Evolutionary conservation across 2,113 vertebrate genomes (phyloP).

Genomic region (Spizaetus ornatus): DNA sequence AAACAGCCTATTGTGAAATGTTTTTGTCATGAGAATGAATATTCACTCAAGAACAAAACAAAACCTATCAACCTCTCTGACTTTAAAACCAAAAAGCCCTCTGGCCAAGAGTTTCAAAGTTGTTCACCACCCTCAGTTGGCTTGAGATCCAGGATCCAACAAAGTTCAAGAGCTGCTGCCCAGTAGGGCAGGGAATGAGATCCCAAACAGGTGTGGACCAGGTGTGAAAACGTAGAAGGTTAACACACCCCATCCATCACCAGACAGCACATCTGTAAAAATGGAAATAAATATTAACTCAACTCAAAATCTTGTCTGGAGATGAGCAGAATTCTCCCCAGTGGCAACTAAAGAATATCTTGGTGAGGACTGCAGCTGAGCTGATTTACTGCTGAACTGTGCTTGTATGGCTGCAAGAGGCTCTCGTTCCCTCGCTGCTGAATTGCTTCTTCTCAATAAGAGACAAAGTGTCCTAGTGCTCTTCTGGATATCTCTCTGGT

Average conservation of each 20-base stretch:
- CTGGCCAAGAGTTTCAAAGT: background rate
- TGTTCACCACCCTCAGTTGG: background rate
- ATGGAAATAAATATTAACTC: constrained; percentile 25
- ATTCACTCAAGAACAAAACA: constrained; percentile 41
- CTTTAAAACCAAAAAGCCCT: constrained; percentile 37
- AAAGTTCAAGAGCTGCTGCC: constrained; percentile 33
- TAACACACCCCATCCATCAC: constrained; percentile 55
- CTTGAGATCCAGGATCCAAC: background rate
- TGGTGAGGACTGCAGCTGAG: constrained; percentile 28
- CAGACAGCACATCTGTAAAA: constrained; percentile 39
- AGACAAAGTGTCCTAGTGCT: background rate
- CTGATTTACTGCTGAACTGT: constrained; percentile 44
- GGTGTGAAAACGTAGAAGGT: constrained; percentile 39
- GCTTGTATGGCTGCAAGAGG: background rate
- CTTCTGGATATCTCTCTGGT: background rate
- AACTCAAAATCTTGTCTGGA: constrained; percentile 35
- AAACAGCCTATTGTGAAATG: constrained; percentile 49
- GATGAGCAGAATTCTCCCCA: constrained; percentile 35
- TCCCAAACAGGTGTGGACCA: constrained; percentile 50
- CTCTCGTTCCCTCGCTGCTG: background rate
- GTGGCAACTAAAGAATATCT: constrained; percentile 19
- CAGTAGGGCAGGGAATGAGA: constrained; percentile 22
- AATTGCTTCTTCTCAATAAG: background rate
- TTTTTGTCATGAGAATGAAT: constrained; percentile 47
- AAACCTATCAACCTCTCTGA: constrained; percentile 36